Evolutionary conservation across 2,888 invertebrate genomes (phyloP), one percentile per base, ranked within the genome.

Genomic region (Leptogaster cylindrica): DNA sequence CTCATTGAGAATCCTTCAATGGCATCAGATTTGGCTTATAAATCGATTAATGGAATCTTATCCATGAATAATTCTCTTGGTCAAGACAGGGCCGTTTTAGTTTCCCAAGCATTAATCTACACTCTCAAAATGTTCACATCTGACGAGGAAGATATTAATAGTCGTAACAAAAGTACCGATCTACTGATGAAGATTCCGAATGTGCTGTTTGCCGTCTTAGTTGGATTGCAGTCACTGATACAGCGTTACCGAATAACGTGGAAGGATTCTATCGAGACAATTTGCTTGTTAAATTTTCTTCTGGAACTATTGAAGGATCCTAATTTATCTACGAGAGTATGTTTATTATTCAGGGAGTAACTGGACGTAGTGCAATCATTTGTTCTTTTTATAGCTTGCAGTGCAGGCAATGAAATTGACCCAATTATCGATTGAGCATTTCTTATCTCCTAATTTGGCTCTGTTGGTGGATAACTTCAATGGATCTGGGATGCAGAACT

Each of bases 221-320:
- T 90, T 66, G 86, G 85, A 0, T 80, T 91, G 8, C 82, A 86
- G 18, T 82, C 84, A 0, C 80, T 91, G 44, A 87, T 91, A 3
- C 86, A 87, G 68, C 85, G 87, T 50, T 89, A 88, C 72, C 85
- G 88, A 69, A 87, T 92, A 10, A 88, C 88, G 28, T 92, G 92
- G 92, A 86, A 88, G 67, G 90, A 91, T 73, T 90, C 89, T 67
- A 83, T 91, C 2, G 91, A 92, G 81, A 87, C 90, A 0, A 83
- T 89, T 68, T 89, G 89, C 71, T 80, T 92, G 8, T 78, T 86
- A 36, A 82, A 83, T 44, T 78, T 83, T 3, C 81, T 84, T 7
- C 81, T 85, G 68, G 83, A 82, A 68, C 82, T 87, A 58, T 73
- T 88, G 18, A 83, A 83, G 68, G 82, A 84, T 73, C 77, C 83